Conservation (phyloP, 2,797 vertebrate species). For the Jordanella pulchra region DNA sequence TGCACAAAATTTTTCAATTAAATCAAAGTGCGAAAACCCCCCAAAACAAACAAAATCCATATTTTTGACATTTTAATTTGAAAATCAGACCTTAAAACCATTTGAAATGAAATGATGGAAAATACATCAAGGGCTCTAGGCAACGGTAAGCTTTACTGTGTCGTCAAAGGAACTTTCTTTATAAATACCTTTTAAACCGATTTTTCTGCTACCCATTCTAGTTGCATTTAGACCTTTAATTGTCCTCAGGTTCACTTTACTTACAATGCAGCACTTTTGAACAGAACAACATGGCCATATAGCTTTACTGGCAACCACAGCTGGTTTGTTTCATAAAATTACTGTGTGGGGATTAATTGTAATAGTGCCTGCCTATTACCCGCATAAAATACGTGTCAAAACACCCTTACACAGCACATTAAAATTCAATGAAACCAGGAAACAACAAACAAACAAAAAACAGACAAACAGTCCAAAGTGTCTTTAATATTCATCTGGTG, state of each 20-base stretch:
- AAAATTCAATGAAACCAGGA: constrained; percentile 71
- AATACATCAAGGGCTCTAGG: neutral
- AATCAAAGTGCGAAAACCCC: neutral
- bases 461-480: constrained; percentile 69
- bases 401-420: constrained; percentile 57
- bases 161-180: constrained; percentile 26
- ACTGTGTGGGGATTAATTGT: constrained; percentile 64
- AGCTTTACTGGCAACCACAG: constrained; percentile 50
- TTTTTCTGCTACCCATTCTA: constrained; percentile 32
- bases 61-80: neutral
- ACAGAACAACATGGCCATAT: constrained; percentile 28
- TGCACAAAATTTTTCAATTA: neutral
- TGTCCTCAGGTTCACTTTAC: constrained; percentile 32
- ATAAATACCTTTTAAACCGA: constrained; percentile 26
- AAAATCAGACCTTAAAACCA: neutral
- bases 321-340: constrained; percentile 57
- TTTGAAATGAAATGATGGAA: too few relatives aligned
- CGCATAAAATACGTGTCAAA: constrained; percentile 64
- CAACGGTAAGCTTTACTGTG: neutral
- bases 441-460: constrained; percentile 25
- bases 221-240: constrained; percentile 40
- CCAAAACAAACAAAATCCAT: neutral
- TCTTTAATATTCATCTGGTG: constrained; percentile 76
- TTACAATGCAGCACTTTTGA: constrained; percentile 25
- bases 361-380: constrained; percentile 67